phyloP scores from a whole-genome alignment of 2,888 invertebrate species.

The Synergus japonicus region DNA sequence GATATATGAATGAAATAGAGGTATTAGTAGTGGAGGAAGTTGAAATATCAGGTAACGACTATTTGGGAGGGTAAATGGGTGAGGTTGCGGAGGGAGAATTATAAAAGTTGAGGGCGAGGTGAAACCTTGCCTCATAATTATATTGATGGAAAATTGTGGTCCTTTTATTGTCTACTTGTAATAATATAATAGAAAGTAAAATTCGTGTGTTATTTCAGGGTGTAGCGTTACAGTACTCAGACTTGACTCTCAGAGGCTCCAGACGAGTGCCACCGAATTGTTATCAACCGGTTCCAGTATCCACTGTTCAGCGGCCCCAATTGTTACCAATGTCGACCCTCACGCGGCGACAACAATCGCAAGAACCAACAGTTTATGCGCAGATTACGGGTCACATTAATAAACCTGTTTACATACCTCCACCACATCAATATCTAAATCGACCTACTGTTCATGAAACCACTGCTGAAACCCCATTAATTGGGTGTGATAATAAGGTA shows the following conservation, averaged over 20 bases:
- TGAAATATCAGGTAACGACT: too few relatives aligned
- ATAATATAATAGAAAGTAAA: too few relatives aligned
- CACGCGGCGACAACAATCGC: slow-evolving; percentile 69
- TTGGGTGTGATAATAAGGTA: slow-evolving; percentile 75
- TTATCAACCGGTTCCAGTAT: slow-evolving; percentile 72
- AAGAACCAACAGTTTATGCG: slow-evolving; percentile 72
- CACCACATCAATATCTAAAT: slow-evolving; percentile 71
- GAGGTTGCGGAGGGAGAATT: too few relatives aligned
- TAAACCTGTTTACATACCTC: slow-evolving; percentile 74
- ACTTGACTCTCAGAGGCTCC: slow-evolving; percentile 69
- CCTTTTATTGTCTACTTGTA: too few relatives aligned
- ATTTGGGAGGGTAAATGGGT: too few relatives aligned
- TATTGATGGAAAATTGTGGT: too few relatives aligned
- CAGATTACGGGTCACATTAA: slow-evolving; percentile 69
- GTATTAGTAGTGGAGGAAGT: too few relatives aligned
- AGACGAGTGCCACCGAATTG: slow-evolving; percentile 74
- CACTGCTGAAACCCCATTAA: slow-evolving; percentile 74
- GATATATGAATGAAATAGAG: too few relatives aligned
- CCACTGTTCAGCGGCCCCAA: slow-evolving; percentile 70
- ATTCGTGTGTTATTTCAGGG: slow-evolving; percentile 58
- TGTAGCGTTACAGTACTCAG: slow-evolving; percentile 71
- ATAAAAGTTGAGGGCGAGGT: too few relatives aligned
- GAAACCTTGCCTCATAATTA: too few relatives aligned
- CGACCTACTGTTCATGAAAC: slow-evolving; percentile 68
- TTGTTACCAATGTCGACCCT: slow-evolving; percentile 74